These are phyloP conservation scores for Caenorhabditis drosophilae DNA, from an alignment of 2,888 invertebrate genomes.

Conservation along the genomic window DNA sequence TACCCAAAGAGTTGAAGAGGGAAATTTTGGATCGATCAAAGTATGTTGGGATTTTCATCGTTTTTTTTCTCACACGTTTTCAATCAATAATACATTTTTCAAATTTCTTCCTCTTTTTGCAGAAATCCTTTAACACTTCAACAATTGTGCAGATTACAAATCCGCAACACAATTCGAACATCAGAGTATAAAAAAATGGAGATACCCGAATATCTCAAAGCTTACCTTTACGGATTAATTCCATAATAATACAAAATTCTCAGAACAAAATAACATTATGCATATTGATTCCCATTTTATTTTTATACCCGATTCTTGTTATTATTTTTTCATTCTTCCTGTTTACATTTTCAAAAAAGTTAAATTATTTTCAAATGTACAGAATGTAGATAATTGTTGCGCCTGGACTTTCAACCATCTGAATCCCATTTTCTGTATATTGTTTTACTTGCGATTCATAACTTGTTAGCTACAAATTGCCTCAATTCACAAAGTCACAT, in stretches of 20 bases:
- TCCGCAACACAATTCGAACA: slow-evolving; percentile 46
- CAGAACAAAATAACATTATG: neutral
- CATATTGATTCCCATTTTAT: no score
- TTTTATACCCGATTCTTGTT: no score
- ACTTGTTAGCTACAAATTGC: slow-evolving; percentile 31
- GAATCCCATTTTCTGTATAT: no score
- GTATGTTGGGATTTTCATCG: slow-evolving; percentile 14
- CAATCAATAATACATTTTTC: neutral
- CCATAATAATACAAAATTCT: slow-evolving; percentile 9
- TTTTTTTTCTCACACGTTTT: no score
- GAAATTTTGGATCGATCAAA: slow-evolving; percentile 42
- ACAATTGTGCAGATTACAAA: slow-evolving; percentile 49
- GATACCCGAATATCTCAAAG: slow-evolving; percentile 46
- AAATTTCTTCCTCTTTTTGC: slow-evolving; percentile 12
- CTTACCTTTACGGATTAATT: slow-evolving; percentile 55
- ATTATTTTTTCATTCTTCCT: no score
- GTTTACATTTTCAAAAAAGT: no score
- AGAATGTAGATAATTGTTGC: no score
- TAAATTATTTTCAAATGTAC: no score
- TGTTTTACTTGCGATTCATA: no score
- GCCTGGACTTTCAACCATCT: no score
- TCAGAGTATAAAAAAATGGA: slow-evolving; percentile 44
- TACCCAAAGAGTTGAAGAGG: slow-evolving; percentile 47
- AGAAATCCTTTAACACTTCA: slow-evolving; percentile 56
- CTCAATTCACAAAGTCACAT: slow-evolving; percentile 27